Evolutionary conservation across 2,888 invertebrate genomes (phyloP).

Genomic region (Cataglyphis cursor): DNA sequence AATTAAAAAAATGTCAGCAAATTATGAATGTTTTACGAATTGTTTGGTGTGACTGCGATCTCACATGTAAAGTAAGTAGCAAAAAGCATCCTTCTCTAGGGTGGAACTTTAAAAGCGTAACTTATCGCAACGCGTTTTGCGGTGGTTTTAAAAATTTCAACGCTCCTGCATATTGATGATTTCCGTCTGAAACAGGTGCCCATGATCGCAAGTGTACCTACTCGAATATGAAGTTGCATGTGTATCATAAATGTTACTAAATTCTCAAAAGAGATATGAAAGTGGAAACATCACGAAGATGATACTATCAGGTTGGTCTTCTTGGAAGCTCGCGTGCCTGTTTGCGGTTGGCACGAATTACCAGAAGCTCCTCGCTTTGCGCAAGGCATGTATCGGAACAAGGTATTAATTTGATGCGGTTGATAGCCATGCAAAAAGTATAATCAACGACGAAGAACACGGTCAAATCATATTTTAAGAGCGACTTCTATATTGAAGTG

Average conservation of each 20-base stretch:
- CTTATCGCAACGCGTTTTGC: not conserved
- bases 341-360: slow-evolving; percentile 50
- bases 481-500: slow-evolving; percentile 31
- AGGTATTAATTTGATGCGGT: slow-evolving; percentile 53
- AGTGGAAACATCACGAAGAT: slow-evolving; percentile 46
- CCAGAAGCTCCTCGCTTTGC: slow-evolving; percentile 38
- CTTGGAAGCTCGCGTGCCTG: slow-evolving; percentile 53
- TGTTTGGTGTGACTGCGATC: not conserved
- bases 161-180: slow-evolving; percentile 32
- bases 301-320: slow-evolving; percentile 49
- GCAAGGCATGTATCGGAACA: slow-evolving; percentile 40
- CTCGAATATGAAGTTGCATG: slow-evolving; percentile 28
- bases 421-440: slow-evolving; percentile 43
- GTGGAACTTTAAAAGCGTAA: not conserved
- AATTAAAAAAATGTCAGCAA: not conserved
- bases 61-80: not conserved
- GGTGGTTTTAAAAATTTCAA: slow-evolving; percentile 15
- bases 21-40: not conserved
- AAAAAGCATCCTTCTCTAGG: not conserved
- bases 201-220: not conserved
- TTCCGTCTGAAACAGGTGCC: not conserved
- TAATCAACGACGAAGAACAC: slow-evolving; percentile 42
- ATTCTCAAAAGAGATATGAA: slow-evolving; percentile 45
- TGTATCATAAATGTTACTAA: slow-evolving; percentile 34
- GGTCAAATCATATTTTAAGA: slow-evolving; percentile 27